Evolutionary conservation across 2,888 invertebrate genomes (phyloP).

Genomic region (Onchidella celtica): DNA sequence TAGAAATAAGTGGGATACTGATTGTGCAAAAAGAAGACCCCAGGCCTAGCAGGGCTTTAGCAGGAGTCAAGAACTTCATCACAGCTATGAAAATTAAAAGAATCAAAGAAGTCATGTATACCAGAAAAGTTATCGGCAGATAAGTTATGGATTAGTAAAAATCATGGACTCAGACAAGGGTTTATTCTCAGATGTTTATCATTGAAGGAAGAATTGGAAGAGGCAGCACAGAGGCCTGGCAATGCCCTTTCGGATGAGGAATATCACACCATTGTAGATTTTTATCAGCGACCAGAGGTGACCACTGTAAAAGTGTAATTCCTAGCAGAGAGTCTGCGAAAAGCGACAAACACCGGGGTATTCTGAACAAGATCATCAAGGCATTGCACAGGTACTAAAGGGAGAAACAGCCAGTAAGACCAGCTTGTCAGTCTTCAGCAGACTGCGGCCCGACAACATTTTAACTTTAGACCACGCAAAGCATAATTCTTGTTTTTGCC

Average conservation of each 20-base stretch:
- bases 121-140: background rate
- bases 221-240: background rate
- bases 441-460: background rate
- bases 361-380: background rate
- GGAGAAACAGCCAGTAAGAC: background rate
- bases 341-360: background rate
- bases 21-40: background rate
- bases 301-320: background rate
- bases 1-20: background rate
- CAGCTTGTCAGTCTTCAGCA: background rate
- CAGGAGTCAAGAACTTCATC: background rate
- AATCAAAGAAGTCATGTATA: background rate
- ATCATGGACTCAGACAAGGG: too few relatives aligned
- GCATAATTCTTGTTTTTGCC: background rate
- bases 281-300: background rate
- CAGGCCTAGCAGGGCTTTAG: background rate
- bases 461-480: background rate
- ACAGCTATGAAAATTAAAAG: background rate
- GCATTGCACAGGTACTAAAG: background rate
- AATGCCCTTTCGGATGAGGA: background rate
- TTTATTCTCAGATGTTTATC: background rate
- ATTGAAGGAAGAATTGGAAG: background rate
- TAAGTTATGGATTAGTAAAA: background rate
- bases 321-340: background rate
- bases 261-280: background rate